These are phyloP conservation scores for Brachyistius frenatus DNA, from an alignment of 2,113 vertebrate genomes.

Conservation along the genomic window DNA sequence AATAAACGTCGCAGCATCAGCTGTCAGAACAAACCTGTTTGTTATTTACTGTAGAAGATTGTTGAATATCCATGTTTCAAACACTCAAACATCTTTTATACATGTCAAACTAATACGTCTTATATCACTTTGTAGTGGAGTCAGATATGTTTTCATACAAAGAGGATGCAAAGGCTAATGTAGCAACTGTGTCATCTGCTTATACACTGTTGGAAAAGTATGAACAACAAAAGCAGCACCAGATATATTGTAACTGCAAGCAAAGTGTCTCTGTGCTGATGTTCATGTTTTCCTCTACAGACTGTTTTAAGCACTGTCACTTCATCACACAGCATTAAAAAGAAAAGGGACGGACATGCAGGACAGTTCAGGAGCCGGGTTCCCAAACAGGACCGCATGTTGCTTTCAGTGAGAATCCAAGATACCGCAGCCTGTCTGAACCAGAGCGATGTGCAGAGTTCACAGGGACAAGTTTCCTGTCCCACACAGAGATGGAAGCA, in stretches of 20 bases:
- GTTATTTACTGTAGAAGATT: too few species aligned
- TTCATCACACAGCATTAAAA: constrained; percentile 7
- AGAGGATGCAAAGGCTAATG: constrained; percentile 25
- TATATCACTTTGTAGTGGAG: constrained; percentile 12
- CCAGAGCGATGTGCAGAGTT: background rate
- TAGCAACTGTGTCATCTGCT: constrained; percentile 8
- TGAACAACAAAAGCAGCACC: constrained; percentile 20
- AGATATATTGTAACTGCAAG: constrained; percentile 15
- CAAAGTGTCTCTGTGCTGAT: background rate
- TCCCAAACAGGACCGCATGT: constrained; percentile 4
- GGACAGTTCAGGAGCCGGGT: constrained; percentile 8
- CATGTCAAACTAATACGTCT: background rate
- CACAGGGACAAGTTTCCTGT: background rate
- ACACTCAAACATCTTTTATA: background rate
- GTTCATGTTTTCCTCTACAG: background rate
- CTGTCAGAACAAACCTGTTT: background rate
- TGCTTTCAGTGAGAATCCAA: background rate
- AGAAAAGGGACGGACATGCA: constrained; percentile 43
- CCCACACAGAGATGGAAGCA: background rate
- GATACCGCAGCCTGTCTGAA: background rate
- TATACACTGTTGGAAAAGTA: background rate
- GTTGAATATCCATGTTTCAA: background rate
- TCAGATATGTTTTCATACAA: constrained; percentile 1
- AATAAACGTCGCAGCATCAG: constrained; percentile 6
- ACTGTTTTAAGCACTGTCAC: background rate